A percentile compares a stretch with the other conserved stretches of the same genome.
Evolutionary conservation across 2,888 invertebrate genomes (phyloP).

Genomic region (Scaptomyza polygonia): DNA sequence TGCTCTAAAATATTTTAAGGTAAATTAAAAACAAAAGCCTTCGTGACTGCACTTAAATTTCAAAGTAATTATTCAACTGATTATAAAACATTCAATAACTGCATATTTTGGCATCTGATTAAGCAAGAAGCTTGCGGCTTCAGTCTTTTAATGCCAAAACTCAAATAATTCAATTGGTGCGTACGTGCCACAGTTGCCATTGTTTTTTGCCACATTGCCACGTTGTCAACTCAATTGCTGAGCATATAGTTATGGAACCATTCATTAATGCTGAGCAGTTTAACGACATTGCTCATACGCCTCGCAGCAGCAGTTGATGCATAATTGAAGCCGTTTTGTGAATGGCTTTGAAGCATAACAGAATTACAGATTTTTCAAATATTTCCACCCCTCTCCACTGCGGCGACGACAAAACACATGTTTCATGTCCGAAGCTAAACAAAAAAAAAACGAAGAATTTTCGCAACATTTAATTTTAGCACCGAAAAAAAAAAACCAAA

Average conservation of each 20-base stretch:
- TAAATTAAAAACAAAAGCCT: slow-evolving; percentile 8
- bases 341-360: slow-evolving; percentile 61
- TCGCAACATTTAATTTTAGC: slow-evolving; percentile 80
- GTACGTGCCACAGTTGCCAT: slow-evolving; percentile 48
- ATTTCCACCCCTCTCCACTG: slow-evolving; percentile 43
- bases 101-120: slow-evolving; percentile 15
- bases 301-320: slow-evolving; percentile 44
- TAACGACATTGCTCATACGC: slow-evolving; percentile 69
- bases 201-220: slow-evolving; percentile 14
- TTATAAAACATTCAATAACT: slow-evolving; percentile 12
- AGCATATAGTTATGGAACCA: slow-evolving; percentile 49
- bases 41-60: background rate
- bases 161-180: slow-evolving; percentile 30
- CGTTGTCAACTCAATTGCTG: slow-evolving; percentile 11
- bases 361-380: slow-evolving; percentile 77
- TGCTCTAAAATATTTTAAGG: background rate
- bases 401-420: slow-evolving; percentile 62
- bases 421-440: slow-evolving; percentile 49
- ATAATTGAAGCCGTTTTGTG: slow-evolving; percentile 68
- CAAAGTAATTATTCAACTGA: slow-evolving; percentile 2
- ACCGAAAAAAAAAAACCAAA: slow-evolving; percentile 27
- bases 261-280: slow-evolving; percentile 61
- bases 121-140: slow-evolving; percentile 39
- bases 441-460: slow-evolving; percentile 66
- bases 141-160: too few relatives aligned